These are phyloP conservation scores for Hippopotamyrus pictus DNA, from an alignment of 2,797 vertebrate species.

Conservation along the genomic window DNA sequence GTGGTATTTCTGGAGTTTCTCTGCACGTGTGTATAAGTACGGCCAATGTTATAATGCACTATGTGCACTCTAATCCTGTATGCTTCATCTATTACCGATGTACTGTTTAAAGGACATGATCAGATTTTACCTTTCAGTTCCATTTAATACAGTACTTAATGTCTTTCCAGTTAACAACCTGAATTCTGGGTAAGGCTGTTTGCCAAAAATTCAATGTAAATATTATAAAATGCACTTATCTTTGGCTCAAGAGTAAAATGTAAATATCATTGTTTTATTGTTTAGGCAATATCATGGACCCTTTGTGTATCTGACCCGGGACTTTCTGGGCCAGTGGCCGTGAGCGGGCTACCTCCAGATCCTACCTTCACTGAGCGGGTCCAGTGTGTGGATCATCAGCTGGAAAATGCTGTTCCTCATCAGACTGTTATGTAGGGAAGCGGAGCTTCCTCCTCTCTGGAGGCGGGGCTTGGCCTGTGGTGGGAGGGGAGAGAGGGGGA, in stretches of 20 bases:
- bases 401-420: conserved; percentile 99
- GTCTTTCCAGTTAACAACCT: not conserved
- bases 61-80: not conserved
- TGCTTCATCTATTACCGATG: not conserved
- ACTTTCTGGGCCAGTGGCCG: not conserved
- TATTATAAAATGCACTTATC: not conserved
- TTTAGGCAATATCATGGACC: not conserved
- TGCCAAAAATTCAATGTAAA: not conserved
- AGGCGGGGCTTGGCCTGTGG: conserved; percentile 83
- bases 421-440: conserved; percentile 93
- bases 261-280: not conserved
- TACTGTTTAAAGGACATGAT: not conserved
- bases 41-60: not conserved
- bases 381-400: conserved; percentile 97
- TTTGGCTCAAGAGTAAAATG: not conserved
- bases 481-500: conserved; percentile 31
- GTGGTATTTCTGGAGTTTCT: not conserved
- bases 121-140: not conserved
- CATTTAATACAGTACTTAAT: not conserved
- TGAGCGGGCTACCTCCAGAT: not conserved
- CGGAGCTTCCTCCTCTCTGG: conserved; percentile 91
- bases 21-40: not conserved
- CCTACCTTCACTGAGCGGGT: conserved; percentile 95
- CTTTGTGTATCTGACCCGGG: conserved; percentile 14
- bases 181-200: not conserved